These are phyloP conservation scores for Papilio protenor DNA, from an alignment of 2,888 invertebrate genomes.

Conservation along the genomic window DNA sequence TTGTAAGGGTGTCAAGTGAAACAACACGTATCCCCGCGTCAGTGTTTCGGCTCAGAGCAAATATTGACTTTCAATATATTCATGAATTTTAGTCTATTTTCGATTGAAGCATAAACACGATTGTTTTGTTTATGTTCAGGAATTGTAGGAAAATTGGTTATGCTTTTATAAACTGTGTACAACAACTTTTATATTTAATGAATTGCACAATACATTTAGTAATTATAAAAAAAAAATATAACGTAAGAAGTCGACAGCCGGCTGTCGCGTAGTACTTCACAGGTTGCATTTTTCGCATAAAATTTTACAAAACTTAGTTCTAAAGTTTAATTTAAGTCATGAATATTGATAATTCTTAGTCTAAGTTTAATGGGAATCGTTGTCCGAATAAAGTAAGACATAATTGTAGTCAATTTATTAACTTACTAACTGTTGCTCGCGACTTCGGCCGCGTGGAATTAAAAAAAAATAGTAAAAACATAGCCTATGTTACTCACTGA, in stretches of 20 bases:
- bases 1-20: conserved; percentile 39
- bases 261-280: too few species aligned
- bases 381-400: not conserved
- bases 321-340: not conserved
- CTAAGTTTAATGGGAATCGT: not conserved
- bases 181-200: too few species aligned
- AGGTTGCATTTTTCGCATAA: not conserved
- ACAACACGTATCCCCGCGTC: conserved; percentile 13
- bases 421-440: too few species aligned
- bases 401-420: not conserved
- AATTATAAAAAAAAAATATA: too few species aligned
- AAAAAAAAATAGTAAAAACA: too few species aligned
- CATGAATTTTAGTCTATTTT: not conserved
- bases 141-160: not conserved
- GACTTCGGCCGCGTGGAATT: too few species aligned
- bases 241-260: too few species aligned
- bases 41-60: conserved; percentile 12
- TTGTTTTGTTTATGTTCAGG: not conserved
- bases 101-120: not conserved
- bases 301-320: not conserved
- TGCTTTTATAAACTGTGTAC: not conserved
- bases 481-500: too few species aligned
- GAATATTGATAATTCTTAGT: not conserved
- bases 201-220: not conserved
- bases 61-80: conserved; percentile 13